Evolutionary conservation across 2,797 vertebrate genomes (phyloP).

Genomic region (Microctenopoma steveboyesi): DNA sequence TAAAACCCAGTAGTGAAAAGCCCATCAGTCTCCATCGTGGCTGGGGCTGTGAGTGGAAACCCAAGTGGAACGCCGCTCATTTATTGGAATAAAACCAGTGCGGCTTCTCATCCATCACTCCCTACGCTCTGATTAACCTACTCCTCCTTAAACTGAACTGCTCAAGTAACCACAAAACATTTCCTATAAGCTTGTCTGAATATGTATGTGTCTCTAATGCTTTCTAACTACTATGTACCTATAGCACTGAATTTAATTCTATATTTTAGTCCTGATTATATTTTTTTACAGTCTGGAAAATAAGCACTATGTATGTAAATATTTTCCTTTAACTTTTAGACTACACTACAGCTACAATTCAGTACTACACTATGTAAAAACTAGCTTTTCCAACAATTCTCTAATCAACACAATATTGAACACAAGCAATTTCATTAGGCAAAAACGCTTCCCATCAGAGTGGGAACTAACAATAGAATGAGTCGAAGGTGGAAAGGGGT

Average conservation of each 20-base stretch:
- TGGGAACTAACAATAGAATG: constrained; percentile 70
- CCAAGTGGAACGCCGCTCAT: constrained; percentile 82
- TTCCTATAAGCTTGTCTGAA: constrained; percentile 40
- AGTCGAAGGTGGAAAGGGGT: constrained; percentile 68
- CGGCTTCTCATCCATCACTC: constrained; percentile 80
- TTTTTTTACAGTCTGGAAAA: constrained; percentile 8
- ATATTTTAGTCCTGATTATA: neutral
- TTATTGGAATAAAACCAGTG: constrained; percentile 82
- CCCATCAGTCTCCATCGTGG: constrained; percentile 77
- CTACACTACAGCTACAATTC: neutral
- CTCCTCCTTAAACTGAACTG: constrained; percentile 62
- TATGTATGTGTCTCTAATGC: constrained; percentile 8
- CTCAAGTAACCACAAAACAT: constrained; percentile 54
- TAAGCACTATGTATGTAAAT: constrained; percentile 1
- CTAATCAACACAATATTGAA: constrained; percentile 31
- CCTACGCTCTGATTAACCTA: constrained; percentile 51
- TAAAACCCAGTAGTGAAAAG: constrained; percentile 63
- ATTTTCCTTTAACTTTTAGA: neutral
- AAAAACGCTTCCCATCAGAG: constrained; percentile 60
- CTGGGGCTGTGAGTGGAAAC: constrained; percentile 74
- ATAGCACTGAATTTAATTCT: constrained; percentile 1
- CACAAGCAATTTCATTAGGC: constrained; percentile 66
- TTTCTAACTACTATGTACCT: constrained; percentile 22
- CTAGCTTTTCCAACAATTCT: constrained; percentile 24
- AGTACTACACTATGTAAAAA: constrained; percentile 10